Evolutionary conservation across 2,888 invertebrate genomes (phyloP).

Genomic region (Strigamia maritima): DNA sequence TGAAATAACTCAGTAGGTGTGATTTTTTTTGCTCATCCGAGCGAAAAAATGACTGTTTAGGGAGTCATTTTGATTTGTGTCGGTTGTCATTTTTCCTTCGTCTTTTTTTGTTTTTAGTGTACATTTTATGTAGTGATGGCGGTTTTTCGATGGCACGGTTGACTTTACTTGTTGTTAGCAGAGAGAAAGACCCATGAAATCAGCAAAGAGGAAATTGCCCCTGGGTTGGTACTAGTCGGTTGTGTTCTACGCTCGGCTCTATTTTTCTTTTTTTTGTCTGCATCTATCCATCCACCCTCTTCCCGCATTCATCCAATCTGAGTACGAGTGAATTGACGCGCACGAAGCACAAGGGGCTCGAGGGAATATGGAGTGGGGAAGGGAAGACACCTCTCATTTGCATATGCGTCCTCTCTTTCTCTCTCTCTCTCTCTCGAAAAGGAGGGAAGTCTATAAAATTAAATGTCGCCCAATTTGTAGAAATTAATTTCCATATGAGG

Average conservation of each 20-base stretch:
- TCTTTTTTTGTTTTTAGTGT: not conserved
- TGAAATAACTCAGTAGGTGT: not conserved
- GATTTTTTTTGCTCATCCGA: not conserved
- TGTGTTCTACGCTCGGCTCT: not conserved
- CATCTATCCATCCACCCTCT: not conserved
- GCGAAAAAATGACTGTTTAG: conserved; percentile 4
- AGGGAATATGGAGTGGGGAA: not conserved
- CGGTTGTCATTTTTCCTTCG: not conserved
- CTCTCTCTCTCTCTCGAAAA: not conserved
- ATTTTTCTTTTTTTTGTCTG: not conserved
- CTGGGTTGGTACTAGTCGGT: not conserved
- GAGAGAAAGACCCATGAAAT: not conserved
- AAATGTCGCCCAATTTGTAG: conserved; percentile 28
- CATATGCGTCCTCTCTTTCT: not conserved
- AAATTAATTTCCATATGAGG: conserved; percentile 31
- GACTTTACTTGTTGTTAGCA: not conserved
- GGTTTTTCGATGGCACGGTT: not conserved
- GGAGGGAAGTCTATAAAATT: conserved; percentile 21
- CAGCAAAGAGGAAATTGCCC: conserved; percentile 4
- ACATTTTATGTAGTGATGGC: conserved; percentile 4
- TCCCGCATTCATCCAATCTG: conserved; percentile 4
- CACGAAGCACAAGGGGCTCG: conserved; percentile 4
- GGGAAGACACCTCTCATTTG: conserved; percentile 4
- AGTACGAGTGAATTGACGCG: conserved; percentile 4
- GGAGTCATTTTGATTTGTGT: not conserved